phyloP scores from a whole-genome alignment of 2,888 invertebrate species.

The Cartodere bifasciata region DNA sequence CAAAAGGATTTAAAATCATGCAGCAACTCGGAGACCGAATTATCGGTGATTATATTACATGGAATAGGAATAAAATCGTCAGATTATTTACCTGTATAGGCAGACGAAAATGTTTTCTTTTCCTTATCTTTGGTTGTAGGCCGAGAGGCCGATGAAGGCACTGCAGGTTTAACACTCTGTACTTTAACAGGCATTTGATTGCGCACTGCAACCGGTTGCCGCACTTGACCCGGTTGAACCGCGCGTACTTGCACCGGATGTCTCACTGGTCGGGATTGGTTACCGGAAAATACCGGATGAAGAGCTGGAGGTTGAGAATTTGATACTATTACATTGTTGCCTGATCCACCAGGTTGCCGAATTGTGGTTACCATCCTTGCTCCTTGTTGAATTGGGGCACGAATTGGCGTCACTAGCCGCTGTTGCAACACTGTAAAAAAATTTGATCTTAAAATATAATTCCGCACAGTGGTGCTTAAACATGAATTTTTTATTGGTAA shows the following conservation, averaged over 20 bases:
- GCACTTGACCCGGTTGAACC: constrained; percentile 27
- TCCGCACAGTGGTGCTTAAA: too few relatives aligned
- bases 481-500: too few relatives aligned
- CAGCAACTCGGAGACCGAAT: too few relatives aligned
- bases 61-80: too few relatives aligned
- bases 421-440: constrained; percentile 37
- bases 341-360: constrained; percentile 26
- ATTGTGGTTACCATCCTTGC: constrained; percentile 32
- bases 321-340: constrained; percentile 29
- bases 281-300: constrained; percentile 31
- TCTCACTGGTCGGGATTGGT: constrained; percentile 20
- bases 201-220: constrained; percentile 27
- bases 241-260: constrained; percentile 27
- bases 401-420: constrained; percentile 39
- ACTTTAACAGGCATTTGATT: constrained; percentile 30
- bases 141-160: constrained; percentile 40
- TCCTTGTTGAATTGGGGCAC: constrained; percentile 27
- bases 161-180: constrained; percentile 40
- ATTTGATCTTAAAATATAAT: too few relatives aligned
- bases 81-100: constrained; percentile 21
- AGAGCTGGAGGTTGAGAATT: constrained; percentile 35
- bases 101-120: constrained; percentile 50
- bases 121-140: constrained; percentile 59
- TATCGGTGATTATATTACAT: too few relatives aligned
- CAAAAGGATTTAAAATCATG: too few relatives aligned